phyloP scores from a whole-genome alignment of 1,140 invertebrate species.

The Rhagoletis zephyria region DNA sequence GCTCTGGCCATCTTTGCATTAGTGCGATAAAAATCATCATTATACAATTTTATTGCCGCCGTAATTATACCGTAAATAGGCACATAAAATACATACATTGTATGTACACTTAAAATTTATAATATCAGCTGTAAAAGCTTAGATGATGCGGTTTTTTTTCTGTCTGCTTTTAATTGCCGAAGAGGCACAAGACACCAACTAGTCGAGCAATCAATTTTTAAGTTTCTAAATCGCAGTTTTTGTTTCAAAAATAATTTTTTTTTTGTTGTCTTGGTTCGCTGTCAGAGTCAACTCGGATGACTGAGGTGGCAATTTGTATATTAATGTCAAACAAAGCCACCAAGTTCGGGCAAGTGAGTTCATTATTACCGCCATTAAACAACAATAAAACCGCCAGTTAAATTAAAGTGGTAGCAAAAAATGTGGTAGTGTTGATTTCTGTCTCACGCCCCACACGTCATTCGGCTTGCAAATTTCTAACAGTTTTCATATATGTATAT shows the following conservation, averaged over 20 bases:
- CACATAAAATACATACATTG: neutral
- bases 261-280: neutral
- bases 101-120: neutral
- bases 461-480: neutral
- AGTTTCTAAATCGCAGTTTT: too few species aligned
- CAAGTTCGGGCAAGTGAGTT: neutral
- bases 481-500: neutral
- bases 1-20: neutral
- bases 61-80: neutral
- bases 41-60: neutral
- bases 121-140: neutral
- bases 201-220: neutral
- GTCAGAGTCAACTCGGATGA: neutral
- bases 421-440: neutral
- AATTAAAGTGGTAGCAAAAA: neutral
- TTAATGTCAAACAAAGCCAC: slow-evolving; percentile 13
- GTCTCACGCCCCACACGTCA: neutral
- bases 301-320: neutral
- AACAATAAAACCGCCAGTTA: slow-evolving; percentile 27
- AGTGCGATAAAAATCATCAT: neutral
- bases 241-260: too few species aligned
- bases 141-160: neutral
- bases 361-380: slow-evolving; percentile 32
- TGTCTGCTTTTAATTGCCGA: neutral
- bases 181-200: neutral